Evolutionary conservation across 2,888 invertebrate genomes (phyloP).

Genomic region (Teinopalpus imperialis): DNA sequence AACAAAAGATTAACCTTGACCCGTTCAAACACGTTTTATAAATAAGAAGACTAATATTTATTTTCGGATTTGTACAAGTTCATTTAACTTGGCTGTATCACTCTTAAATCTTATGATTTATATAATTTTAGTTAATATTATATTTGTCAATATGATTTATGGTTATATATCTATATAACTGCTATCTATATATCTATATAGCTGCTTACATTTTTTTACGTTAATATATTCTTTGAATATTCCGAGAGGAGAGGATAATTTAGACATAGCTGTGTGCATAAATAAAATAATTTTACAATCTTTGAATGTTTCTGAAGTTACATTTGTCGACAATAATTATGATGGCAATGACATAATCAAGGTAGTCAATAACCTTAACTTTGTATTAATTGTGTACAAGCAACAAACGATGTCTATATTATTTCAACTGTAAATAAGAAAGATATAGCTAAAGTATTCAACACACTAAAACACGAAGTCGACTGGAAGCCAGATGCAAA

Average conservation of each 20-base stretch:
- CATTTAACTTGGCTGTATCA: too few relatives aligned
- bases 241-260: not conserved
- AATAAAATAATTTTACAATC: slow-evolving; percentile 8
- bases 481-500: slow-evolving; percentile 15
- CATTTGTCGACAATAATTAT: not conserved
- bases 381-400: slow-evolving; percentile 1
- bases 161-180: too few relatives aligned
- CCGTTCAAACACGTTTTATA: too few relatives aligned
- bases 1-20: too few relatives aligned
- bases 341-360: slow-evolving; percentile 5
- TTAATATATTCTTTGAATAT: too few relatives aligned
- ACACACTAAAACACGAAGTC: slow-evolving; percentile 1
- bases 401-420: slow-evolving; percentile 8
- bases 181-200: too few relatives aligned
- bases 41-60: too few relatives aligned
- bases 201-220: too few relatives aligned
- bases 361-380: slow-evolving; percentile 4
- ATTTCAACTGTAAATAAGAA: not conserved
- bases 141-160: too few relatives aligned
- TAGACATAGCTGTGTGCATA: not conserved
- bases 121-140: too few relatives aligned
- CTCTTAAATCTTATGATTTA: too few relatives aligned
- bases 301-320: slow-evolving; percentile 7
- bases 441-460: not conserved
- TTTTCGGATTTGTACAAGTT: too few relatives aligned